phyloP scores from a whole-genome alignment of 2,888 invertebrate species.

The Nomada goodeniana region DNA sequence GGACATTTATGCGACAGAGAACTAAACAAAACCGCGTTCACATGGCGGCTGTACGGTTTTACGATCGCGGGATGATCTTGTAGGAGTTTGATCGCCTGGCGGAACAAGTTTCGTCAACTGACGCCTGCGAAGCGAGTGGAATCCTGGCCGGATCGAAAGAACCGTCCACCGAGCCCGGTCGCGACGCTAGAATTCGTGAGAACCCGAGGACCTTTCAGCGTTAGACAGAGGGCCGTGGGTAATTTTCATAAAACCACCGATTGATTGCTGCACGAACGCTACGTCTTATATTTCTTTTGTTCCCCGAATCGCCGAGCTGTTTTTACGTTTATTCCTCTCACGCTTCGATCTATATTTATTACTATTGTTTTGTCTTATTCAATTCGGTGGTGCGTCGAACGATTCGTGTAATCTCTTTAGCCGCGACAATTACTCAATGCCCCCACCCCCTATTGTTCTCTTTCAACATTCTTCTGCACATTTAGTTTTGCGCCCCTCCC shows the following conservation, averaged over 20 bases:
- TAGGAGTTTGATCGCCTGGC: conserved; percentile 39
- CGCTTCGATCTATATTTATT: no score
- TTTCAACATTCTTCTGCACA: not conserved
- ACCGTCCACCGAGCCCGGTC: not conserved
- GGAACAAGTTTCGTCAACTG: not conserved
- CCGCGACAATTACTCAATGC: not conserved
- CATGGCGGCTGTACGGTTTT: conserved; percentile 75
- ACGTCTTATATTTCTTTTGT: no score
- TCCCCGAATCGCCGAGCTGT: no score
- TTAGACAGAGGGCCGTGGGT: no score
- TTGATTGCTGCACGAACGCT: no score
- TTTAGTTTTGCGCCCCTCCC: not conserved
- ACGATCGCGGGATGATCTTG: conserved; percentile 68
- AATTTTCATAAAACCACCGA: no score
- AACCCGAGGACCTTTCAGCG: no score
- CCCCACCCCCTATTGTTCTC: not conserved
- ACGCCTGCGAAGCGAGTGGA: not conserved
- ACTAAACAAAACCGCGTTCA: conserved; percentile 76
- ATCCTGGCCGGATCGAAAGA: not conserved
- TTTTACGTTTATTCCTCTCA: no score
- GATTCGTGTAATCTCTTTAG: conserved; percentile 12
- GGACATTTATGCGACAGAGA: conserved; percentile 62
- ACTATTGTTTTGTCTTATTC: not conserved
- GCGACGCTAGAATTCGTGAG: no score
- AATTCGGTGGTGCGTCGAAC: not conserved